phyloP scores from a whole-genome alignment of 2,888 invertebrate genomes.

The Nomada ferruginata region DNA sequence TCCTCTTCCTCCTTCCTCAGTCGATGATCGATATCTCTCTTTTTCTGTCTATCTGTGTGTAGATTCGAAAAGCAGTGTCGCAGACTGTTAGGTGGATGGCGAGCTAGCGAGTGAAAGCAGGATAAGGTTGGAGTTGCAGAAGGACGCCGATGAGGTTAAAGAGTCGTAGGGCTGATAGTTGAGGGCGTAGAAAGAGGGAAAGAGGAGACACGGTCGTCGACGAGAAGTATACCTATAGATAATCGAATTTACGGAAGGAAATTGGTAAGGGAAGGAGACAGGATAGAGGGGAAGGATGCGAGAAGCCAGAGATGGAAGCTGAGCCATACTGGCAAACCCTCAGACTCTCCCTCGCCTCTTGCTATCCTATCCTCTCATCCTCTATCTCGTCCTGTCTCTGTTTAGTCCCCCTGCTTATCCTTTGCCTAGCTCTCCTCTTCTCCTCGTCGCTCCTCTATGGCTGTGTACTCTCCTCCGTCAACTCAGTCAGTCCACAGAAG shows the following conservation, averaged over 20 bases:
- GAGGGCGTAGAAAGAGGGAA: conserved; percentile 3
- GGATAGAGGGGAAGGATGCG: conserved; percentile 63
- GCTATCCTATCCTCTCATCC: conserved; percentile 35
- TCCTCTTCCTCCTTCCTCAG: not conserved
- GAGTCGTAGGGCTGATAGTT: conserved; percentile 36
- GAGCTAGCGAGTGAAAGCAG: conserved; percentile 44
- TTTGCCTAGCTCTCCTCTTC: conserved; percentile 14
- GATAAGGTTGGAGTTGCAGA: conserved; percentile 35
- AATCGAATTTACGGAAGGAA: conserved; percentile 82
- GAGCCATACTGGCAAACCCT: conserved; percentile 75
- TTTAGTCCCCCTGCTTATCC: conserved; percentile 32
- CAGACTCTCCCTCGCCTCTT: conserved; percentile 70
- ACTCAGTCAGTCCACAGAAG: conserved; percentile 73
- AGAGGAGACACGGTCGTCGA: conserved; percentile 29
- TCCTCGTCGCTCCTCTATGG: conserved; percentile 1
- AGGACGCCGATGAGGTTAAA: conserved; percentile 52
- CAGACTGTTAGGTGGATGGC: conserved; percentile 66
- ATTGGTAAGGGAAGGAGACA: conserved; percentile 75
- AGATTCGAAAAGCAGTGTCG: conserved; percentile 59
- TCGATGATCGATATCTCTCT: conserved; percentile 49
- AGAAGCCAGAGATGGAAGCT: conserved; percentile 73
- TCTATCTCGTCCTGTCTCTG: conserved; percentile 21
- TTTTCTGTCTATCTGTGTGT: not conserved
- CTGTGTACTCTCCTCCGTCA: conserved; percentile 52
- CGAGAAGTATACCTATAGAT: conserved; percentile 74